Evolutionary conservation across 2,888 invertebrate species (phyloP).

Genomic region (Lamellibrachia satsuma): DNA sequence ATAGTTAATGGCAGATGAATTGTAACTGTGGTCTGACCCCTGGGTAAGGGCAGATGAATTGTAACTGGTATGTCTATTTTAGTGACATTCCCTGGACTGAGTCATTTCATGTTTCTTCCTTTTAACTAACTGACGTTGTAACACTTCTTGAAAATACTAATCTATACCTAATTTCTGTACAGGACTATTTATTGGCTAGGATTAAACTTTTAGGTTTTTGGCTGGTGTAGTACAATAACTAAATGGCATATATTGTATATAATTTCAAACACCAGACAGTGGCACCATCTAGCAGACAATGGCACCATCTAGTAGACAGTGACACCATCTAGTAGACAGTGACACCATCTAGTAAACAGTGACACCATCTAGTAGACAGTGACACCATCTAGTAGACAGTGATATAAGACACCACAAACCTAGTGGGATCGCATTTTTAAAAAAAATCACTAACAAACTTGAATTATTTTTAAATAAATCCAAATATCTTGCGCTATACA

Average conservation of each 20-base stretch:
- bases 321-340: not conserved
- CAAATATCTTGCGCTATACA: conserved; percentile 5
- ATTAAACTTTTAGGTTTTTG: not conserved
- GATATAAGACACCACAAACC: not conserved
- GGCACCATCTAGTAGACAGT: not conserved
- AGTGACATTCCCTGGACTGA: not conserved
- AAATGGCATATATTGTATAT: not conserved
- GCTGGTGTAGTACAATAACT: not conserved
- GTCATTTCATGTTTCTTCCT: not conserved
- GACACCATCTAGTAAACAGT: not conserved
- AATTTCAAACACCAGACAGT: not conserved
- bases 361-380: not conserved
- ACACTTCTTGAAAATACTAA: not conserved
- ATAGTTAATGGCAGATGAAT: not conserved
- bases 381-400: not conserved
- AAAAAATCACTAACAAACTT: not conserved
- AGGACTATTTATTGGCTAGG: not conserved
- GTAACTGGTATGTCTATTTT: not conserved
- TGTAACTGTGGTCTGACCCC: not conserved
- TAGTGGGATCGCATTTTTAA: not conserved
- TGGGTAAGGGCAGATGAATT: not conserved
- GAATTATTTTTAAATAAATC: not conserved
- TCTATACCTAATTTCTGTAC: not conserved
- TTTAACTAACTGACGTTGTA: not conserved
- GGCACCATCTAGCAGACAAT: not conserved